Base-by-base conservation (phyloP, 1,140 invertebrate genomes). In the Samia ricini region DNA sequence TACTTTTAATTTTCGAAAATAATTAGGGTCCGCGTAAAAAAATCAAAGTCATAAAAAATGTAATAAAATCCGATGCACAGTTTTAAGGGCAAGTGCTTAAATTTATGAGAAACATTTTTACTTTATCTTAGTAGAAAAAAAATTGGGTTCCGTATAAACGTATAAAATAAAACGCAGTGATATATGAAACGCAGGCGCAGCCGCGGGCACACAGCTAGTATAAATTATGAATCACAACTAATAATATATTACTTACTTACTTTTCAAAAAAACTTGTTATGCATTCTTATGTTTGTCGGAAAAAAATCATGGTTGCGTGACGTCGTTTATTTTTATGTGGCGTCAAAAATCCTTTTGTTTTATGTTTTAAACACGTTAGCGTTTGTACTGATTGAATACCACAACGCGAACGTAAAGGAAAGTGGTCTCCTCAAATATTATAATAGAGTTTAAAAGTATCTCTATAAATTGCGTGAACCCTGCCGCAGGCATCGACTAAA, bases 401-500 rank as follows among this genome's bases (percentile, higher is more conserved):
- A n/a, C n/a, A n/a, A n/a, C n/a, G 63, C 60, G 58, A 72, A 57
- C 57, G 59, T 58, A 60, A 71, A 68, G 58, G 64, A 74, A 75
- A 73, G 69, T 64, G 67, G 61, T 64, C 10, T 56, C 61, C 63
- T 61, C 21, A 50, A 70, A 71, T 65, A 18, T 51, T 57, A 68
- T 67, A 69, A 69, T 74, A 51, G 69, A 65, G 49, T 55, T 56
- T 65, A 66, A 76, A 75, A 64, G 60, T 52, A 52, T 62, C 60
- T 42, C 60, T 42, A 63, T 71, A 72, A 67, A 68, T 75, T 70
- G 71, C 76, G 69, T 77, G 66, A 67, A 49, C 51, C 24, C 33
- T 33, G 71, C 75, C 63, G 51, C 61, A 58, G 76, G 76, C 74
- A 61, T 56, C 56, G 12, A 66, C 26, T 57, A 61, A 66, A n/a